These are phyloP conservation scores for Myodes glareolus DNA, from an alignment of 2,113 vertebrate genomes.

Conservation along the genomic window DNA sequence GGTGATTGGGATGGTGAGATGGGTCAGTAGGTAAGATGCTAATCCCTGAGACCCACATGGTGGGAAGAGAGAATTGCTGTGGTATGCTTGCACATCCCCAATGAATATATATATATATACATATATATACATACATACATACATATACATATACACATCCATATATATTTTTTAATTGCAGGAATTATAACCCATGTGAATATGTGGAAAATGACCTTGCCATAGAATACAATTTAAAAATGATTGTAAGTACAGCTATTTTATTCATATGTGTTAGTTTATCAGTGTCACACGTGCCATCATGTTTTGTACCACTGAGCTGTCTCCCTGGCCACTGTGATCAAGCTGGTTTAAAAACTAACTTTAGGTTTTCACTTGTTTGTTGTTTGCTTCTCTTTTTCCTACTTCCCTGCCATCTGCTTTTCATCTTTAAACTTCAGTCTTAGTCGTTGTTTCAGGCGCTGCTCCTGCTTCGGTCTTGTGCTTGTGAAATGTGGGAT, in stretches of 20 bases:
- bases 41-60: too few species aligned
- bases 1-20: too few species aligned
- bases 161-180: constrained; percentile 76
- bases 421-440: background rate
- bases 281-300: background rate
- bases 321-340: background rate
- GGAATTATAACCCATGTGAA: constrained; percentile 84
- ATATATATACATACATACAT: too few species aligned
- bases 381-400: background rate
- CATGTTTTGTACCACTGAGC: background rate
- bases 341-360: background rate
- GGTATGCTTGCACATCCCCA: too few species aligned
- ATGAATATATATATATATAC: too few species aligned
- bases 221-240: constrained; percentile 77
- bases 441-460: background rate
- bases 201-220: constrained; percentile 78
- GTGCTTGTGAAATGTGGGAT: background rate
- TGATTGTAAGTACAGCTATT: constrained; percentile 84
- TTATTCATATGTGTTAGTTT: background rate
- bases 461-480: background rate
- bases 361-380: background rate
- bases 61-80: too few species aligned
- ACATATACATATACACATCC: too few species aligned
- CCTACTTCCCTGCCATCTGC: background rate
- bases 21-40: too few species aligned